These are phyloP conservation scores for Lasioglossum leucozonium DNA, from an alignment of 2,888 invertebrate species.

Conservation along the genomic window DNA sequence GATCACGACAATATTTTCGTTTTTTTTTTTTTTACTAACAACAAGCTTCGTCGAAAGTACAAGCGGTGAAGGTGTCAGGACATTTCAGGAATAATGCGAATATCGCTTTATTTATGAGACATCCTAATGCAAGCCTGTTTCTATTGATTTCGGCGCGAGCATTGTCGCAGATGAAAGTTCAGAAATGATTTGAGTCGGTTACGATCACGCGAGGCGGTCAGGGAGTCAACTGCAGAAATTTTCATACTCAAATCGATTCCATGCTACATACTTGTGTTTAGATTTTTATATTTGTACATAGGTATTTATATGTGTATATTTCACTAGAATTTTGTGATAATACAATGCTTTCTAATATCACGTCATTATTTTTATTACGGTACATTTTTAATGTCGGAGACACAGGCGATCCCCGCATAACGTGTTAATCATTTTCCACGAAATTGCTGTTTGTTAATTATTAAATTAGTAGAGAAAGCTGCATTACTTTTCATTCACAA, in stretches of 20 bases:
- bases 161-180: not conserved
- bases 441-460: not conserved
- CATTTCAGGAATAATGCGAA: not conserved
- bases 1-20: slow-evolving; percentile 62
- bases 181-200: not conserved
- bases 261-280: slow-evolving; percentile 3
- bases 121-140: not conserved
- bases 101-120: not conserved
- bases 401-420: not conserved
- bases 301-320: slow-evolving; percentile 9
- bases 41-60: slow-evolving; percentile 40
- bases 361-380: not conserved
- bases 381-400: not conserved
- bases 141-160: not conserved
- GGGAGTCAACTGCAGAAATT: not conserved
- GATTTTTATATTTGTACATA: slow-evolving; percentile 20
- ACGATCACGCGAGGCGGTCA: slow-evolving; percentile 1
- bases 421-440: not conserved
- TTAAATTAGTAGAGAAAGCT: not conserved
- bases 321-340: slow-evolving; percentile 14
- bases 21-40: slow-evolving; percentile 50
- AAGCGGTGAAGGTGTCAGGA: slow-evolving; percentile 3
- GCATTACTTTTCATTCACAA: not conserved
- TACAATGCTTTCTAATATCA: not conserved
- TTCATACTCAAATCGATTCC: slow-evolving; percentile 14